phyloP scores from a whole-genome alignment of 2,888 invertebrate genomes.

The Cyclophora punctaria region DNA sequence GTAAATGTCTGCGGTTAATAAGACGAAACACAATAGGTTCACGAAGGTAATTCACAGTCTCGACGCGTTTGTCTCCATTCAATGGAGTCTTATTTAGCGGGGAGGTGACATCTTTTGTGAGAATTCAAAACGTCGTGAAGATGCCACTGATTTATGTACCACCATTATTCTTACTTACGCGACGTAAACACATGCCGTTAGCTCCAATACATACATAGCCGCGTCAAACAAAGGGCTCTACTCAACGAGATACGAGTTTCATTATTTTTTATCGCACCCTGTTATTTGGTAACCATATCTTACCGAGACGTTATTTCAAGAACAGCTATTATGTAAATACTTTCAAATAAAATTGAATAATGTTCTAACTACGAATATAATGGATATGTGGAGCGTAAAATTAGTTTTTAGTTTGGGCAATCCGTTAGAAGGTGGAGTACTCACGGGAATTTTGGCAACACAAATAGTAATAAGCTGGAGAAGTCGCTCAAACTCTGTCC shows the following conservation, averaged over 20 bases:
- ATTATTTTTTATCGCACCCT: slow-evolving; percentile 17
- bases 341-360: too few relatives aligned
- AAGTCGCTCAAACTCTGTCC: slow-evolving; percentile 50
- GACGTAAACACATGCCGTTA: slow-evolving; percentile 62
- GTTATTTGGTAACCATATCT: slow-evolving; percentile 2
- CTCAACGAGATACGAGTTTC: slow-evolving; percentile 10
- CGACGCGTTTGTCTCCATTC: slow-evolving; percentile 29
- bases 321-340: too few relatives aligned
- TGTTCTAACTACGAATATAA: too few relatives aligned
- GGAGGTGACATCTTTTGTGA: slow-evolving; percentile 47
- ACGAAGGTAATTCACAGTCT: slow-evolving; percentile 18
- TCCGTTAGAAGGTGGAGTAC: slow-evolving; percentile 34
- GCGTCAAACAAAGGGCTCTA: slow-evolving; percentile 21
- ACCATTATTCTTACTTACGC: slow-evolving; percentile 62
- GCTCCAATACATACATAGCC: slow-evolving; percentile 23
- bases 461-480: slow-evolving; percentile 66
- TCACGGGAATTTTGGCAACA: slow-evolving; percentile 45
- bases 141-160: slow-evolving; percentile 59
- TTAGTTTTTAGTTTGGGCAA: slow-evolving; percentile 20
- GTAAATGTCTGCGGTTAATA: slow-evolving; percentile 18
- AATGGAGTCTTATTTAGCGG: slow-evolving; percentile 38
- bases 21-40: slow-evolving; percentile 25
- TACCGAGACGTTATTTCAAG: too few relatives aligned
- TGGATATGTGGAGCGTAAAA: too few relatives aligned
- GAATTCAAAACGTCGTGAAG: slow-evolving; percentile 60